phyloP scores from a whole-genome alignment of 2,888 invertebrate species.

The Drosophila pseudotakahashii region DNA sequence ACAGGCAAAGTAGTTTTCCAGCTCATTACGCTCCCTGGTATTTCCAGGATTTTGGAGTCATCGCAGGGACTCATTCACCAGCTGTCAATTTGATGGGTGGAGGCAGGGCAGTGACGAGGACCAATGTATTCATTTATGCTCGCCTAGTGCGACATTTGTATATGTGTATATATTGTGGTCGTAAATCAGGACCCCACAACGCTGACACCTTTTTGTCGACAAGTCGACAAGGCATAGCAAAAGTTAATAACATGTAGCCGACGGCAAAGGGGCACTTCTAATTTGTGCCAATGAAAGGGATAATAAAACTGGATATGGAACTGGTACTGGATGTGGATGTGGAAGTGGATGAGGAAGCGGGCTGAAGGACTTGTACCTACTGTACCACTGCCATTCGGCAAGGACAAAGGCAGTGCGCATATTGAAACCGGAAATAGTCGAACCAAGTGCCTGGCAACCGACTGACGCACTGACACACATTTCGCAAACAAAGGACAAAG shows the following conservation, averaged over 20 bases:
- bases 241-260: slow-evolving; percentile 72
- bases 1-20: slow-evolving; percentile 36
- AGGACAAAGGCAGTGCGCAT: slow-evolving; percentile 71
- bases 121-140: slow-evolving; percentile 34
- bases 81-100: slow-evolving; percentile 58
- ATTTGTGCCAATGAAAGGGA: slow-evolving; percentile 46
- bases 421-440: slow-evolving; percentile 79
- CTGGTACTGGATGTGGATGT: slow-evolving; percentile 9
- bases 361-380: slow-evolving; percentile 64
- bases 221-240: slow-evolving; percentile 66
- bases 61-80: slow-evolving; percentile 41
- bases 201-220: slow-evolving; percentile 50
- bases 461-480: slow-evolving; percentile 80
- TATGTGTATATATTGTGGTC: slow-evolving; percentile 37
- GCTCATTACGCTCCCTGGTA: slow-evolving; percentile 38
- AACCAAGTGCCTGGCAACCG: slow-evolving; percentile 78
- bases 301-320: slow-evolving; percentile 39
- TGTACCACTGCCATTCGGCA: slow-evolving; percentile 56
- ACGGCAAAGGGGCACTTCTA: slow-evolving; percentile 39
- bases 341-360: slow-evolving; percentile 17
- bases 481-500: slow-evolving; percentile 71
- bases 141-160: neutral
- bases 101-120: neutral
- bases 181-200: slow-evolving; percentile 58
- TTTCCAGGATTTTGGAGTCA: slow-evolving; percentile 14